Percentiles rank a stretch among this genome's conserved stretches.
Evolutionary conservation across 2,888 invertebrate species (phyloP).

Genomic region (Drosophila atroscutellata): DNA sequence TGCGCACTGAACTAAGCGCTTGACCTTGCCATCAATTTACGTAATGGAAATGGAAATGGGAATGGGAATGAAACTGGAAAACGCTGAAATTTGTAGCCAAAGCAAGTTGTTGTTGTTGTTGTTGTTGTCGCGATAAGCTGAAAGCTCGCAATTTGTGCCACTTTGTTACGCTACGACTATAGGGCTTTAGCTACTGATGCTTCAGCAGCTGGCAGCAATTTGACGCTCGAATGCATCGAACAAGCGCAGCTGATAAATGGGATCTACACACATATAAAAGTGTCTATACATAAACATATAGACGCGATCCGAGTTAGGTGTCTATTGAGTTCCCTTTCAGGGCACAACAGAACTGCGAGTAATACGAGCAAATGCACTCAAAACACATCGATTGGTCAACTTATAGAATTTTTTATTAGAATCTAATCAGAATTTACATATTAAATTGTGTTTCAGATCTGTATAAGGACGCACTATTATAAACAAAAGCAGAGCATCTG

Average conservation of each 20-base stretch:
- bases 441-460: not conserved
- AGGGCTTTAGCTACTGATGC: constrained; percentile 9
- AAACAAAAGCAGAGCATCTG: constrained; percentile 45
- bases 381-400: not conserved
- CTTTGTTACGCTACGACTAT: constrained; percentile 54
- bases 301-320: not conserved
- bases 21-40: constrained; percentile 81
- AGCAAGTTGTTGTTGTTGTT: constrained; percentile 22
- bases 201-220: constrained; percentile 64
- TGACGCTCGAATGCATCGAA: constrained; percentile 68
- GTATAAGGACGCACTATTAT: constrained; percentile 23
- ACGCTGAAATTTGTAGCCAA: constrained; percentile 44
- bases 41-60: constrained; percentile 62
- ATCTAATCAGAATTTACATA: not conserved
- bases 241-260: constrained; percentile 31
- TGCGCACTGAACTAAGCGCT: constrained; percentile 69
- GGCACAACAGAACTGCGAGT: not conserved
- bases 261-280: not conserved
- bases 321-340: not conserved
- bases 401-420: not conserved
- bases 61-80: constrained; percentile 58
- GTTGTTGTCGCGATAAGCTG: constrained; percentile 61
- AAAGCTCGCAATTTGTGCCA: constrained; percentile 72
- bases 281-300: not conserved
- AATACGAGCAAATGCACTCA: not conserved